Evolutionary conservation across 2,888 invertebrate species (phyloP), one percentile per base, ranked within the genome.

Genomic region (Erebia aethiops): DNA sequence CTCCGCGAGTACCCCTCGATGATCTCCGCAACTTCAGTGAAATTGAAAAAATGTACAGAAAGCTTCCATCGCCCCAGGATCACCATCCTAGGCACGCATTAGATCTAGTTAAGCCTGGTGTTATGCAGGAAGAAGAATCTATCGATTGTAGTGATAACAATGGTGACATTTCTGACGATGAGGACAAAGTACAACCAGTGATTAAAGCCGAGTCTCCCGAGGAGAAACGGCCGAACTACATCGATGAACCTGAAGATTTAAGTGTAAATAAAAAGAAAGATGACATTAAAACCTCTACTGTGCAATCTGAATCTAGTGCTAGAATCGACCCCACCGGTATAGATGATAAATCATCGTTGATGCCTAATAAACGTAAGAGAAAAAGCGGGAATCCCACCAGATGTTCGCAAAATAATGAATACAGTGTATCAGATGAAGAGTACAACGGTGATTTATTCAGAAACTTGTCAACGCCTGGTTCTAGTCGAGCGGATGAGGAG

Each of bases 311-410:
- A 71, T 76, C 79, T 65, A 81, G 79, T 73, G 76, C 76, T 69
- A 86, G 86, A 74, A 86, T 82, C 66, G 91, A 90, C 72, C 85
- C 88, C 82, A 85, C 88, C 84, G 83, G 79, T 68, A 77, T 84
- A 41, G 94, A 94, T 67, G 94, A 94, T 77, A 94, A 94, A 80
- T 86, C 87, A 58, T 88, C 86, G 21, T 77, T 87, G 73, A 90
- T 92, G 80, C 96, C 96, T 74, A 96, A 95, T 82, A 95, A 95
- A 84, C 94, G 97, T 78, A 97, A 97, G 83, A 93, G 97, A 69
- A 97, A 97, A 87, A 97, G 96, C 78, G 96, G 97, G 80, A 97
- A 97, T 85, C 97, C 97, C 2, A 97, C 96, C 9, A 93, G 96
- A 79, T 97, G 96, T 87, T 95, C 96, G 1, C 94, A 94, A 81